Evolutionary conservation across 2,797 vertebrate species (phyloP).

Genomic region (Cyprinella venusta): DNA sequence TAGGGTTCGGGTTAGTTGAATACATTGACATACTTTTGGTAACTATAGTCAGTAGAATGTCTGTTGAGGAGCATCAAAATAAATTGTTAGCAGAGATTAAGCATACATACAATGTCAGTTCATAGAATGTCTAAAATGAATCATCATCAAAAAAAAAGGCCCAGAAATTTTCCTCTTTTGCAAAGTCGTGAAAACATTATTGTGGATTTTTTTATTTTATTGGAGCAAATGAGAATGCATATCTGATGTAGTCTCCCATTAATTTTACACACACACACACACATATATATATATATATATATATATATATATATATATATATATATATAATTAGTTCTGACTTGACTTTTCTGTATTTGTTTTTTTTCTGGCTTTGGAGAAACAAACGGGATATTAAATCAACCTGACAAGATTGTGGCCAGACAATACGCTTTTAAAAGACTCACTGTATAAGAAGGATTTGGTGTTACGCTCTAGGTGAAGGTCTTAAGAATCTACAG

Average conservation of each 20-base stretch:
- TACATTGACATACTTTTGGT: not conserved
- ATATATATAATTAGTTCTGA: not conserved
- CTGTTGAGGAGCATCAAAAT: not conserved
- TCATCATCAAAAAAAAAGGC: too few species aligned
- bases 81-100: not conserved
- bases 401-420: not conserved
- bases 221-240: not conserved
- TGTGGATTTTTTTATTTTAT: not conserved
- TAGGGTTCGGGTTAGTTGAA: not conserved
- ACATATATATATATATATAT: too few species aligned
- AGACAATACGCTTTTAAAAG: not conserved
- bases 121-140: not conserved
- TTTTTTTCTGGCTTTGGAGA: not conserved
- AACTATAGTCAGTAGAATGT: not conserved
- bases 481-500: conserved; percentile 64
- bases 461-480: conserved; percentile 23
- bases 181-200: not conserved
- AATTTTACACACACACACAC: too few species aligned
- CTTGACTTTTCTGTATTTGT: not conserved
- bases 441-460: conserved; percentile 1
- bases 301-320: not conserved
- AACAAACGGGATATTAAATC: not conserved
- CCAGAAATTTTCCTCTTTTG: not conserved
- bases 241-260: not conserved
- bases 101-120: not conserved